phyloP scores from a whole-genome alignment of 2,113 vertebrate genomes.

The Oplegnathus fasciatus region DNA sequence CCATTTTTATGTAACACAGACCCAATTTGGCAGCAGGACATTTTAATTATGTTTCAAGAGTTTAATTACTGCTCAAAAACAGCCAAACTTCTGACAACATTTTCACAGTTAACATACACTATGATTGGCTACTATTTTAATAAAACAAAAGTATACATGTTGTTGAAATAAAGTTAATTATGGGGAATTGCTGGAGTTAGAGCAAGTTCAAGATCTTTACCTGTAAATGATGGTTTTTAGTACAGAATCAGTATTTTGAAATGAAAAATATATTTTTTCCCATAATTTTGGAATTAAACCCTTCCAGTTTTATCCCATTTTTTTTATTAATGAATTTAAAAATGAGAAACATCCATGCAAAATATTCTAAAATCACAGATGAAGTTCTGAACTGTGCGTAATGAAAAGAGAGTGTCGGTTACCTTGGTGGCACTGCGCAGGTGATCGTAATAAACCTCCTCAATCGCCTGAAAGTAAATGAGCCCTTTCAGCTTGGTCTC shows the following conservation, averaged over 20 bases:
- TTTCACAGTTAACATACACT: neutral
- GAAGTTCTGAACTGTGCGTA: conserved; percentile 4
- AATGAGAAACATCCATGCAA: neutral
- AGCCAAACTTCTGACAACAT: neutral
- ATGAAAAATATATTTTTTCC: neutral
- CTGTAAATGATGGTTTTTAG: neutral
- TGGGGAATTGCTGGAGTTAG: too few species aligned
- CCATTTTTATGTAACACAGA: neutral
- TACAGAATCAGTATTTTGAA: neutral
- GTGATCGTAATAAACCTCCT: conserved; percentile 90
- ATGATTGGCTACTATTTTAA: neutral
- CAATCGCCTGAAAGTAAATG: conserved; percentile 90
- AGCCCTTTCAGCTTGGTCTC: conserved; percentile 89
- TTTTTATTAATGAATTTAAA: neutral
- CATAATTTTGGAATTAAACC: neutral
- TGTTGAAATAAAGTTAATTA: conserved; percentile 3
- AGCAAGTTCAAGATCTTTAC: neutral
- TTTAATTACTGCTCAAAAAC: conserved; percentile 1
- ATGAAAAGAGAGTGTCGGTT: conserved; percentile 28
- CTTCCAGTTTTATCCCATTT: neutral
- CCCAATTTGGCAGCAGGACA: neutral
- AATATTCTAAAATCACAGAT: neutral
- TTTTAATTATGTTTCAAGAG: neutral
- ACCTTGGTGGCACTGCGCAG: conserved; percentile 88
- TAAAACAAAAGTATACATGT: neutral